These are phyloP conservation scores for Philhelius pedissequus DNA, from an alignment of 2,888 invertebrate genomes.

Conservation along the genomic window DNA sequence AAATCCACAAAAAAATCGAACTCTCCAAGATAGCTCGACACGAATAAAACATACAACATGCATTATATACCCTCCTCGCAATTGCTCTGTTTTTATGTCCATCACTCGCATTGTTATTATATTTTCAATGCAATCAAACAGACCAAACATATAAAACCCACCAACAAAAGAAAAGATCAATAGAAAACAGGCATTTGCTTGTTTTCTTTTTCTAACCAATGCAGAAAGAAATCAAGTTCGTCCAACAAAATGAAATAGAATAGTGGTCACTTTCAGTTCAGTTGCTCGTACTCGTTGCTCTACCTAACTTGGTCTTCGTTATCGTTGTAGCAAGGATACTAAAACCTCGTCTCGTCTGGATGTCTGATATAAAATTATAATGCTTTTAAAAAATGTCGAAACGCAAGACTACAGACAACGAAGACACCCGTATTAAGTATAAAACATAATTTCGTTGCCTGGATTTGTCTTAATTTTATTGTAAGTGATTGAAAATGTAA, in stretches of 20 bases:
- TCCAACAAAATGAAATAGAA: constrained; percentile 17
- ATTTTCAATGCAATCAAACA: constrained; percentile 41
- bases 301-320: no score
- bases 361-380: constrained; percentile 28
- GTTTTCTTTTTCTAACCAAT: constrained; percentile 25
- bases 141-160: background rate
- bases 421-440: constrained; percentile 1
- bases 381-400: constrained; percentile 14
- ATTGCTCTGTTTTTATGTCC: constrained; percentile 58
- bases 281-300: constrained; percentile 35
- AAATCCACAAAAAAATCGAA: constrained; percentile 17
- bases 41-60: background rate
- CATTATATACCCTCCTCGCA: constrained; percentile 9
- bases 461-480: background rate
- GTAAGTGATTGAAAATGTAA: background rate
- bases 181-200: background rate
- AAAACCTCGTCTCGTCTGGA: constrained; percentile 1
- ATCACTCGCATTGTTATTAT: constrained; percentile 58
- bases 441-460: constrained; percentile 7
- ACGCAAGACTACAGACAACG: constrained; percentile 25
- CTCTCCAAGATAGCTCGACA: constrained; percentile 9
- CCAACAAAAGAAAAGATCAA: constrained; percentile 41
- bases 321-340: constrained; percentile 22
- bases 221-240: background rate
- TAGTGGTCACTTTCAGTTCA: constrained; percentile 22